Base-by-base conservation (phyloP, 2,797 vertebrate genomes). In the Parauchenoglanis ngamensis region DNA sequence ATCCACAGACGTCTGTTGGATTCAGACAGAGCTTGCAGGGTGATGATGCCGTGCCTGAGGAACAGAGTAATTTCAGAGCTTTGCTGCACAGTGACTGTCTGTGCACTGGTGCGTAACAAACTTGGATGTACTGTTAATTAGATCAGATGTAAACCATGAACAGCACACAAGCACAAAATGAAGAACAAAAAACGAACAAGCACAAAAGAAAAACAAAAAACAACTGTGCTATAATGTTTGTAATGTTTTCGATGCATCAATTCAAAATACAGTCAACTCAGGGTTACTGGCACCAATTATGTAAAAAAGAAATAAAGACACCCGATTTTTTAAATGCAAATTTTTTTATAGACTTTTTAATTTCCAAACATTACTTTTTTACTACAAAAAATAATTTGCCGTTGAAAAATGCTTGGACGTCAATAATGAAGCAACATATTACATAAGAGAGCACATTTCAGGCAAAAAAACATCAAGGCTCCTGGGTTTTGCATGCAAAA, bases 1-100 rank as follows among this genome's bases (percentile, higher is more conserved):
- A 99, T 96, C 98, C 98, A 99, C 84, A 98, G 96, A 73, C 98
- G 97, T 86, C 98, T 94, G 92, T 98, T 99, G 70, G 97, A 96
- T 92, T 99, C 98, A 52, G 98, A 99, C 89, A 97, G 96, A 15
- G 98, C 97, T 89, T 99, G 98, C 10, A 99, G 93, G 0, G 98
- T 99, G 92, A 99, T 97, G 92, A 99, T 97, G 25, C 98, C 97
- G 84, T 98, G 97, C 91, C 98, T 99, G 93, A 90, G 84, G 93
- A 89, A 95, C 44, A 86, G 17, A 85, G 65, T 25, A 83, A n/a
- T 21, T 67, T 73, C 11, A 83, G 21, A 13, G 13, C 28, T 75
- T 70, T 67, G 59, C 52, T 23, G 80, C 57, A 83, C 8, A 56
- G 7, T 15, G 23, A 25, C 63, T 35, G 3, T 49, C 2, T 28